Evolutionary conservation across 1,140 invertebrate species (phyloP).

Genomic region (Limonius californicus): DNA sequence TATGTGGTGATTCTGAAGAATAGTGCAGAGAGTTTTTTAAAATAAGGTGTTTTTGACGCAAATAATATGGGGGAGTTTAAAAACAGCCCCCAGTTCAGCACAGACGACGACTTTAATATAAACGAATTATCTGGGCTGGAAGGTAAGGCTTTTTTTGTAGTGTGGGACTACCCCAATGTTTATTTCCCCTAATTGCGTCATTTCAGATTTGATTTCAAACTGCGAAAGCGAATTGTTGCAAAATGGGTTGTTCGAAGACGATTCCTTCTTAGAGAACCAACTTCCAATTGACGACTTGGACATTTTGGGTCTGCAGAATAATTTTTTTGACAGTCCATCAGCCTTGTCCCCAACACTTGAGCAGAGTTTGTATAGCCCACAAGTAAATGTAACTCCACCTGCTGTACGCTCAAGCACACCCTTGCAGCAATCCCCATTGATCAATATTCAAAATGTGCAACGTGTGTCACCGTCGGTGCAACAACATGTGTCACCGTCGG

Average conservation of each 20-base stretch:
- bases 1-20: slow-evolving; percentile 36
- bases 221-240: slow-evolving; percentile 44
- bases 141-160: slow-evolving; percentile 36
- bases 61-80: slow-evolving; percentile 38
- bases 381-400: too few species aligned
- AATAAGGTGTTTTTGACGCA: slow-evolving; percentile 16
- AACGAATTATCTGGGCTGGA: slow-evolving; percentile 43
- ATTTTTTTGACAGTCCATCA: slow-evolving; percentile 25
- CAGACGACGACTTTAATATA: slow-evolving; percentile 41
- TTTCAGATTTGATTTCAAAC: slow-evolving; percentile 44
- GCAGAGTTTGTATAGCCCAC: too few species aligned
- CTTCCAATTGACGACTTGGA: slow-evolving; percentile 42
- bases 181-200: neutral
- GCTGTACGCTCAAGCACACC: neutral
- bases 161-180: too few species aligned
- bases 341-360: too few species aligned
- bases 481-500: neutral
- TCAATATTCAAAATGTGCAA: neutral
- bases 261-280: slow-evolving; percentile 36
- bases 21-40: slow-evolving; percentile 10
- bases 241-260: slow-evolving; percentile 41
- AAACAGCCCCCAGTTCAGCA: slow-evolving; percentile 32
- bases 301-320: slow-evolving; percentile 36
- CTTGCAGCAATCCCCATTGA: neutral
- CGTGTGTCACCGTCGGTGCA: neutral